Base-by-base conservation (phyloP, 2,113 vertebrate genomes). In the Podarcis cretensis region DNA sequence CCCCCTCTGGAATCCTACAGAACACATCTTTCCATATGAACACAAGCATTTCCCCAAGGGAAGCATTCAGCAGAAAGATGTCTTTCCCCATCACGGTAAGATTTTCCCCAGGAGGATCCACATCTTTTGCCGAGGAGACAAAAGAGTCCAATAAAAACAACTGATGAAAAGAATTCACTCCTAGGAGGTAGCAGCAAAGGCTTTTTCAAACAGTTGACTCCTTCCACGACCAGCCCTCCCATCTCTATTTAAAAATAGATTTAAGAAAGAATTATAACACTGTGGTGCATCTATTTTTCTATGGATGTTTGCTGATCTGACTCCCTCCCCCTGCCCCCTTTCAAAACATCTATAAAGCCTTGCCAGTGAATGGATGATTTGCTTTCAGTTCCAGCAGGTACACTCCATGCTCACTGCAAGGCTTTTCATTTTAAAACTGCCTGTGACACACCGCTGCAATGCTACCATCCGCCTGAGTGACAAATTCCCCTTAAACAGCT, bases 371-470 rank as follows among this genome's bases (percentile, higher is more conserved):
- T 54, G 43, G 32, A 40, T 75, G 88, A 81, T 83, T 88, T 91
- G 81, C 57, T 91, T 93, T 66, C 66, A 92, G 83, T 91, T 93
- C 63, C 83, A 92, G 69, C 54, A 95, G 93, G 80, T 90, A 88
- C 65, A 86, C 88, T 92, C 76, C 87, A 95, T 81, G 89, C 40
- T 93, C 73, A 89, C 84, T 69, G 81, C 40, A 90, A 95, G 77
- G 74, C 27, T 94, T 96, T 92, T 92, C 74, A 95, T 93, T 95
- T 91, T 40, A 89, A 93, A 96, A 90, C 83, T 1, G 3, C 81
- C 95, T 94, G 71, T 92, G 88, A 90, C 43, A 86, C 66, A 89
- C 89, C 30, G 88, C 30, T 83, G 27, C 75, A 89, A 85, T 81
- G 83, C 76, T 89, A 77, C 81, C 85, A 89, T 95, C 86, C 96